Conservation (phyloP, 2,113 vertebrate genomes). For the Chiloscyllium plagiosum region DNA sequence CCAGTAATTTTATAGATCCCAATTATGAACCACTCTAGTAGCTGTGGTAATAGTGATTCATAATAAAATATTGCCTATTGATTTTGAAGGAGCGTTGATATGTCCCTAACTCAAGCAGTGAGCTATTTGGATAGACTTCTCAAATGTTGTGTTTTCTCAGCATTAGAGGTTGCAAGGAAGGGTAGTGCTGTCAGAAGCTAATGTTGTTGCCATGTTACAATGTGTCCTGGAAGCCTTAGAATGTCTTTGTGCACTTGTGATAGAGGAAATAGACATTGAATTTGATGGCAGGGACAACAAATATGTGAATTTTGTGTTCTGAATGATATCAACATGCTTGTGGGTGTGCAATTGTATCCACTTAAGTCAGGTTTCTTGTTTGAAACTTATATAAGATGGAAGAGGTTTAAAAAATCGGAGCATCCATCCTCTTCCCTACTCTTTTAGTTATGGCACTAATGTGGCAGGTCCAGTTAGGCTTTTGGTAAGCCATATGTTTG, state of each 20-base stretch:
- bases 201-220: not conserved
- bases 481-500: too few species aligned
- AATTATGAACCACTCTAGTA: not conserved
- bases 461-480: not conserved
- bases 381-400: not conserved
- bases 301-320: not conserved
- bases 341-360: not conserved
- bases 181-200: not conserved
- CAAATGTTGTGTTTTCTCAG: not conserved
- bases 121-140: not conserved
- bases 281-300: not conserved
- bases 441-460: not conserved
- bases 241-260: not conserved
- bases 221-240: not conserved
- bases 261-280: not conserved
- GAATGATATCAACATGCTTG: not conserved
- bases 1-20: not conserved
- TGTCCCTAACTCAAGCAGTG: not conserved
- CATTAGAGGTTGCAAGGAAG: not conserved
- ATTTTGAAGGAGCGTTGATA: not conserved
- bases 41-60: not conserved
- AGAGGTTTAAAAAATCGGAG: not conserved
- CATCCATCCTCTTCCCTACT: not conserved
- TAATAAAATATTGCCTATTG: not conserved
- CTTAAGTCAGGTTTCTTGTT: not conserved